Conservation (phyloP, 1,140 invertebrate species). For the Metaphire vulgaris region DNA sequence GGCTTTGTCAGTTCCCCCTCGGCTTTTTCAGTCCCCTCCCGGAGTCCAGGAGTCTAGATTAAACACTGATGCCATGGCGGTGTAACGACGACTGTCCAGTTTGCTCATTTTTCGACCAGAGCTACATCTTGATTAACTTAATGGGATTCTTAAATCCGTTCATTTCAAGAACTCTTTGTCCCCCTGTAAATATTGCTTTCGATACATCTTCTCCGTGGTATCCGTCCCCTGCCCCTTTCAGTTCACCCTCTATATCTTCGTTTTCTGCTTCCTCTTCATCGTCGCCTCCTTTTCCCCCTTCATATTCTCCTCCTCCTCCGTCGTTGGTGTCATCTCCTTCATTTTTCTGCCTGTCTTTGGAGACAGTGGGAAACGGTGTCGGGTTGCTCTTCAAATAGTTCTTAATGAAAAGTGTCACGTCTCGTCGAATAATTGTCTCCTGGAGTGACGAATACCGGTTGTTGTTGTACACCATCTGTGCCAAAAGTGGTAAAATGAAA, state of each 20-base stretch:
- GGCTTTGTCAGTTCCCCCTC: too few relatives aligned
- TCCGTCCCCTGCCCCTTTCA: not conserved
- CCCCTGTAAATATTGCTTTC: not conserved
- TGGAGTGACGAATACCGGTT: not conserved
- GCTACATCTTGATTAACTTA: too few relatives aligned
- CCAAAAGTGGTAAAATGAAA: constrained; percentile 14
- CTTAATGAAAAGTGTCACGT: not conserved
- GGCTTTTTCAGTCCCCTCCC: too few relatives aligned
- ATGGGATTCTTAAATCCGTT: not conserved
- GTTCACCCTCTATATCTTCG: not conserved
- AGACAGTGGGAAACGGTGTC: not conserved
- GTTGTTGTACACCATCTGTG: constrained; percentile 3
- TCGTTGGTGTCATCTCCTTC: too few relatives aligned
- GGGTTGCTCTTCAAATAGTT: not conserved
- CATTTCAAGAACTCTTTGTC: not conserved
- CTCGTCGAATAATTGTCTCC: not conserved
- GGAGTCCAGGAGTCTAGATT: too few relatives aligned
- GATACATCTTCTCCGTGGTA: not conserved
- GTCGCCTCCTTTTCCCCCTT: not conserved
- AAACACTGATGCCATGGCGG: too few relatives aligned
- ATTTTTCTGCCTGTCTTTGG: too few relatives aligned
- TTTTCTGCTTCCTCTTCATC: not conserved
- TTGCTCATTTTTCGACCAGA: too few relatives aligned
- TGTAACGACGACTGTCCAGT: too few relatives aligned
- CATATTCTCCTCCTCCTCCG: too few relatives aligned